Evolutionary conservation across 2,888 invertebrate species (phyloP).

Genomic region (Melinaea menophilus): DNA sequence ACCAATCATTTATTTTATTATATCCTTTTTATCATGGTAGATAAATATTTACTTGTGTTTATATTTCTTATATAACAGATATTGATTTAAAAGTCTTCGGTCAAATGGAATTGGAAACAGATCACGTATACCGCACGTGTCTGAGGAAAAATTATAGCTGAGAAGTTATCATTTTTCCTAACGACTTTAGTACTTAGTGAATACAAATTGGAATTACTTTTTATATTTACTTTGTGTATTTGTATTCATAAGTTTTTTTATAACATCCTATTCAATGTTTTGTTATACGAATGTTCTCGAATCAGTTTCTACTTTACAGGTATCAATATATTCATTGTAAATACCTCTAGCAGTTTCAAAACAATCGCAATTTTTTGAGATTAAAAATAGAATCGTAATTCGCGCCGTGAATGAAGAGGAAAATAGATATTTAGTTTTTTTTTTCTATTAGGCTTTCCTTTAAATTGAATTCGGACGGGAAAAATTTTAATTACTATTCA

Average conservation of each 20-base stretch:
- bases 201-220: background rate
- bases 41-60: background rate
- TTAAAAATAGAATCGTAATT: background rate
- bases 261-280: too few relatives aligned
- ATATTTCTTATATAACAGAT: background rate
- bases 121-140: slow-evolving; percentile 3
- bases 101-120: background rate
- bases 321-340: too few relatives aligned
- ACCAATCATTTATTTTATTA: background rate
- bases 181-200: slow-evolving; percentile 3
- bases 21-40: background rate
- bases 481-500: slow-evolving; percentile 8
- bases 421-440: background rate
- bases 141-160: slow-evolving; percentile 2
- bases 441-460: slow-evolving; percentile 1
- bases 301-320: too few relatives aligned
- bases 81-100: slow-evolving; percentile 1
- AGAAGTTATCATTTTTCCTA: slow-evolving; percentile 2
- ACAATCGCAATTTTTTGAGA: background rate
- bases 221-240: background rate
- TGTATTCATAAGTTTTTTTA: too few relatives aligned
- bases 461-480: slow-evolving; percentile 5
- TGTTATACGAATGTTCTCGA: too few relatives aligned
- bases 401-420: background rate
- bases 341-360: too few relatives aligned